phyloP scores from a whole-genome alignment of 2,888 invertebrate species.

The Melieria crassipennis region DNA sequence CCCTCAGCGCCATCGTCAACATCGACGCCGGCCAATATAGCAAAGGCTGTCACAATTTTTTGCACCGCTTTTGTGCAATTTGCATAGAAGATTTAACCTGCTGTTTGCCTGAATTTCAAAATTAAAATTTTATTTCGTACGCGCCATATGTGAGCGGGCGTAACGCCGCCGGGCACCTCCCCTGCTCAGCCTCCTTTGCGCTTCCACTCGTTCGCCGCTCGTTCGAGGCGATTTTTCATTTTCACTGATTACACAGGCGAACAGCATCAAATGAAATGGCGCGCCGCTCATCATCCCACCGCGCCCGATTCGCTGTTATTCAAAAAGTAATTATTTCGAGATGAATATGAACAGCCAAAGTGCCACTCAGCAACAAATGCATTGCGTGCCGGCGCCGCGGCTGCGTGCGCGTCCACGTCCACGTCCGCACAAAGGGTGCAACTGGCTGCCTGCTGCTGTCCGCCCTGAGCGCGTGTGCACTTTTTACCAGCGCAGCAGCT shows the following conservation, averaged over 20 bases:
- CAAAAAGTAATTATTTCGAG: conserved; percentile 45
- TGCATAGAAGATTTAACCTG: conserved; percentile 56
- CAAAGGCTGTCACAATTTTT: too few species aligned
- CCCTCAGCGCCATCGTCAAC: not conserved
- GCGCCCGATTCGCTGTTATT: conserved; percentile 27
- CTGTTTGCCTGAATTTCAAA: conserved; percentile 60
- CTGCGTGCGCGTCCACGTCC: not conserved
- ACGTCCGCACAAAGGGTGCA: not conserved
- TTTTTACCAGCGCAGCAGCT: conserved; percentile 5
- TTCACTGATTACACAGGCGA: conserved; percentile 39
- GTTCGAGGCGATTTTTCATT: conserved; percentile 40
- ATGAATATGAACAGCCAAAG: conserved; percentile 44
- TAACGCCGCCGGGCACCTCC: conserved; percentile 34
- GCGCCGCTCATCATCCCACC: too few species aligned
- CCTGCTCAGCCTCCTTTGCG: too few species aligned
- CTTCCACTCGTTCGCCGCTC: conserved; percentile 24
- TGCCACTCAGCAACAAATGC: conserved; percentile 36
- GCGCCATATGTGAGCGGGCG: conserved; percentile 54
- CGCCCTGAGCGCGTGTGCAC: not conserved
- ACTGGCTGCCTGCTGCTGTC: not conserved
- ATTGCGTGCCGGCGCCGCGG: conserved; percentile 4
- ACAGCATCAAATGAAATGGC: too few species aligned
- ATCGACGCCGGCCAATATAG: not conserved
- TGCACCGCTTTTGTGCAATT: conserved; percentile 21
- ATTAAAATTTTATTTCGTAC: conserved; percentile 53